Base-by-base conservation (phyloP, 2,113 vertebrate genomes). In the Plecotus auritus region DNA sequence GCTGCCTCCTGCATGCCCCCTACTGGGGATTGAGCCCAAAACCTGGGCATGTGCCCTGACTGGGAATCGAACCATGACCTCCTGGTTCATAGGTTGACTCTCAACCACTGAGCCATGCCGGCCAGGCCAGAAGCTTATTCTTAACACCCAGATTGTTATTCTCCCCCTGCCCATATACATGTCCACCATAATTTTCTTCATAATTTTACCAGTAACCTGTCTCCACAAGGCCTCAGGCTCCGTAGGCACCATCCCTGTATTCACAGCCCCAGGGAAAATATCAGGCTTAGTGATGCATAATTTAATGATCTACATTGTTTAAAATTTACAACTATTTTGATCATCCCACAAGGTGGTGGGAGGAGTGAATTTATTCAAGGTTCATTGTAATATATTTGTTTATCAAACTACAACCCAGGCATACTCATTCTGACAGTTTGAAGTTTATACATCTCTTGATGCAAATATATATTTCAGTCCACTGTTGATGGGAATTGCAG, bases 401-500 rank as follows among this genome's bases (percentile, higher is more conserved):
- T 94, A 90, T 91, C 69, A 83, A 95, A 91, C 37, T 85, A 69
- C 6, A 92, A 23, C 26, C 32, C 54, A 90, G 78, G 76, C 11
- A 92, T 85, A 91, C 18, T 93, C 35, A 92, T 86, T 95, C 64
- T 88, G 69, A 96, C 54, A 96, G 64, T 93, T 94, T 96, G 77
- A 92, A 88, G 23, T 96, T 95, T 93, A 97, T 91, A 70, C 37
- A 96, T 70, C 85, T 92, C 88, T 42, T 70, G 95, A 77, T 64
- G 67, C 76, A 96, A 76, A 67, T 88, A 54, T 30, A 40, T 88
- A 85, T 95, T 91, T 91, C 6, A 1, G 85, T 91, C 94, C 92
- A 97, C 85, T 88, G 74, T 98, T 97, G 85, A 96, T 96, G 97
- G 95, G 84, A 96, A 88, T 91, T 91, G 32, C 40, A 85, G 64